Evolutionary conservation across 2,888 invertebrate genomes (phyloP).

Genomic region (Nymphalis urticae): DNA sequence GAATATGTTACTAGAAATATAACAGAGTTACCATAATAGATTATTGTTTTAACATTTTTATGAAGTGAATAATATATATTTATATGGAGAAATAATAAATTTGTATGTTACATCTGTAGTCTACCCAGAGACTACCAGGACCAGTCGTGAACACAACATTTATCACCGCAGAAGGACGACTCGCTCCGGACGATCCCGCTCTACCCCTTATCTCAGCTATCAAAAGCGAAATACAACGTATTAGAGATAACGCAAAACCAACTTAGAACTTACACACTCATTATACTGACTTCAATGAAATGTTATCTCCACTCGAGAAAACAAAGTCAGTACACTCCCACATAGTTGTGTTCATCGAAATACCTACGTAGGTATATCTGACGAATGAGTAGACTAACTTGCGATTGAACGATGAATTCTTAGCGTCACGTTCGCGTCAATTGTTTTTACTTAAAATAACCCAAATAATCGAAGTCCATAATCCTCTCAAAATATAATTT

Average conservation of each 20-base stretch:
- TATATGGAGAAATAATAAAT: not conserved
- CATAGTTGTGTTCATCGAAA: too few relatives aligned
- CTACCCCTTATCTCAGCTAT: slow-evolving; percentile 92
- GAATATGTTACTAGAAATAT: too few relatives aligned
- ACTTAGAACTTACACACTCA: not conserved
- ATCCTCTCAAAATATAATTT: too few relatives aligned
- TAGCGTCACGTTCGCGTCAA: too few relatives aligned
- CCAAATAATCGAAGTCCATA: too few relatives aligned
- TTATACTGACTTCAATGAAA: not conserved
- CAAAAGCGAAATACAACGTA: slow-evolving; percentile 84
- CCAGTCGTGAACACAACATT: slow-evolving; percentile 64
- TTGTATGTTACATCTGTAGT: slow-evolving; percentile 35
- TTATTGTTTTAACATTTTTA: too few relatives aligned
- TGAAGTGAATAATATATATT: not conserved
- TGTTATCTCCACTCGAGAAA: not conserved
- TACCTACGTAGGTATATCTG: too few relatives aligned
- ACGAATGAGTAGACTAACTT: too few relatives aligned
- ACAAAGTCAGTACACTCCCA: too few relatives aligned
- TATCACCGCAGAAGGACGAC: slow-evolving; percentile 81
- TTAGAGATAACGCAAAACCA: slow-evolving; percentile 60
- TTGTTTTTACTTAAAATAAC: too few relatives aligned
- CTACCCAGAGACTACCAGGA: slow-evolving; percentile 35
- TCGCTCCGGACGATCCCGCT: slow-evolving; percentile 86
- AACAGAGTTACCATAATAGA: too few relatives aligned
- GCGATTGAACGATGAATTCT: too few relatives aligned